A percentile compares a stretch with the other conserved stretches of the same genome.
Evolutionary conservation across 2,113 vertebrate species (phyloP).

Genomic region (Haplochromis vanheusdeni): DNA sequence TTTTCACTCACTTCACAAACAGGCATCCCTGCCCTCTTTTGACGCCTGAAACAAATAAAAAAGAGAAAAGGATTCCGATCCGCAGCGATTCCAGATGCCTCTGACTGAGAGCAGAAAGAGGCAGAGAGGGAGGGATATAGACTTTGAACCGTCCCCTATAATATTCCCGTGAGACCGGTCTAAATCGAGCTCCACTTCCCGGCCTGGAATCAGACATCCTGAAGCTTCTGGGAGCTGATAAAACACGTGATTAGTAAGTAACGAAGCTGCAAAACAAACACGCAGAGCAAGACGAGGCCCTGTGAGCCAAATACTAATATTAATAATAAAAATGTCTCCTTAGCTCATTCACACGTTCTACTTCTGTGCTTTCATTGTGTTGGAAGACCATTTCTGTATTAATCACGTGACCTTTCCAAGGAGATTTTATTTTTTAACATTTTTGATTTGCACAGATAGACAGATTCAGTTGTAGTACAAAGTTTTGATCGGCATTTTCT

Average conservation of each 20-base stretch:
- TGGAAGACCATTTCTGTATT: not conserved
- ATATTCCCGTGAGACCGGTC: slow-evolving; percentile 9
- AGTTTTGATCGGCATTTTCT: not conserved
- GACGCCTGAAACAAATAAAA: not conserved
- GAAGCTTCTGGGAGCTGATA: not conserved
- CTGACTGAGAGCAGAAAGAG: not conserved
- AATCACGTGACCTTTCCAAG: not conserved
- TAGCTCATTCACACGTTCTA: not conserved
- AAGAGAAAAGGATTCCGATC: not conserved
- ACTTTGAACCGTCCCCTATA: slow-evolving; percentile 20
- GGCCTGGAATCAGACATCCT: not conserved
- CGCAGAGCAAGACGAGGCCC: not conserved
- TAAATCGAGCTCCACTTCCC: not conserved
- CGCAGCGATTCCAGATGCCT: not conserved
- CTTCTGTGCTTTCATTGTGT: not conserved
- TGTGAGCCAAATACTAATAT: not conserved
- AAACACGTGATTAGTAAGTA: not conserved
- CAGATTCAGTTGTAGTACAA: not conserved
- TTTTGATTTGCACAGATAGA: not conserved
- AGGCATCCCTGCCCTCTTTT: not conserved
- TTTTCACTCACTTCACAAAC: not conserved
- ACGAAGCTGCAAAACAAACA: not conserved
- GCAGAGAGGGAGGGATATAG: not conserved
- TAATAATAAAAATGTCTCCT: not conserved
- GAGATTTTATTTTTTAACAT: not conserved